These are phyloP conservation scores for Drosophila yakuba DNA, from an alignment of 1,140 invertebrate genomes.

Conservation along the genomic window DNA sequence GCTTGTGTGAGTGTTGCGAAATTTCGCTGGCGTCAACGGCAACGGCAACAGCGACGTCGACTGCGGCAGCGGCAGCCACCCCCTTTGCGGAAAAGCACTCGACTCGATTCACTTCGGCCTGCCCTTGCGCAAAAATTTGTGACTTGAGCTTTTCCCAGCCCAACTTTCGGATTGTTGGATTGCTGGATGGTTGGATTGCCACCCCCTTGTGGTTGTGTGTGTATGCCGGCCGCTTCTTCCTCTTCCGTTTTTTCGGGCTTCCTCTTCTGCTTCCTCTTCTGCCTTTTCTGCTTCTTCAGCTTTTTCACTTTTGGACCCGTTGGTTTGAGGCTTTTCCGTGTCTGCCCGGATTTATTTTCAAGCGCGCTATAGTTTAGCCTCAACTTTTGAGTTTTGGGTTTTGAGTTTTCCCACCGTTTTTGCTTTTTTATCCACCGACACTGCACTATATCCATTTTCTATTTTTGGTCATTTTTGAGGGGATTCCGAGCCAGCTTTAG, in stretches of 20 bases:
- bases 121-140: conserved; percentile 80
- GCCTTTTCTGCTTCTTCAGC: conserved; percentile 6
- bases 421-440: neutral
- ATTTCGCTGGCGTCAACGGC: conserved; percentile 50
- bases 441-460: conserved; percentile 2
- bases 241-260: conserved; percentile 45
- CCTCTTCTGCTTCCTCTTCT: conserved; percentile 13
- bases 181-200: conserved; percentile 1
- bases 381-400: conserved; percentile 9
- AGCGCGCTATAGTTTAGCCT: conserved; percentile 59
- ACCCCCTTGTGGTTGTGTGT: conserved; percentile 54
- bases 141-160: conserved; percentile 73
- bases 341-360: conserved; percentile 75
- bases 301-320: conserved; percentile 12
- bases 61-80: conserved; percentile 25
- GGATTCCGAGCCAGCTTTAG: neutral
- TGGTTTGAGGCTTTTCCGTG: conserved; percentile 75
- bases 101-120: conserved; percentile 52
- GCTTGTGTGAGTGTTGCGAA: conserved; percentile 74
- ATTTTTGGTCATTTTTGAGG: neutral
- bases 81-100: conserved; percentile 55
- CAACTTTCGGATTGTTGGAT: conserved; percentile 7
- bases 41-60: neutral
- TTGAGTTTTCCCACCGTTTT: conserved; percentile 1
- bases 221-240: conserved; percentile 70